A percentile compares a stretch with the other conserved stretches of the same genome.
Conservation (phyloP, 2,797 vertebrate species). For the Acanthurus leucopareius region DNA sequence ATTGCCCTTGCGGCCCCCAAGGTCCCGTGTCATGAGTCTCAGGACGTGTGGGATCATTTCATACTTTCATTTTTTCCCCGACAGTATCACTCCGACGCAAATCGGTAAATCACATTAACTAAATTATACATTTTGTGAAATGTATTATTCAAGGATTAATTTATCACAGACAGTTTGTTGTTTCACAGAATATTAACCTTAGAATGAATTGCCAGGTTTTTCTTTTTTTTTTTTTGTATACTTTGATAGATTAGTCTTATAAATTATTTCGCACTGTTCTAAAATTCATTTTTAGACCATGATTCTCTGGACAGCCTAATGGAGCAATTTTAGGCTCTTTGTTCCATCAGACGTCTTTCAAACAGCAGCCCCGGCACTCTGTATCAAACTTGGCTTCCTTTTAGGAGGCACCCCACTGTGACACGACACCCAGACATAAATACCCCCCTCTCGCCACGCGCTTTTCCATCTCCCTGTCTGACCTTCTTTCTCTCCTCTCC, state of each 20-base stretch:
- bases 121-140: conserved; percentile 79
- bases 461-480: conserved; percentile 71
- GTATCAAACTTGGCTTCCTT: conserved; percentile 72
- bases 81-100: conserved; percentile 54
- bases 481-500: conserved; percentile 74
- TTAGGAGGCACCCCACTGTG: conserved; percentile 75
- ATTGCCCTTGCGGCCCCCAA: conserved; percentile 59
- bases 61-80: conserved; percentile 59
- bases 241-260: conserved; percentile 79
- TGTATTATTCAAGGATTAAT: conserved; percentile 81
- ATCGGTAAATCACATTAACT: conserved; percentile 71
- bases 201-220: conserved; percentile 55
- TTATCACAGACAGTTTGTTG: conserved; percentile 76
- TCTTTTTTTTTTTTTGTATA: conserved; percentile 69
- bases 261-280: conserved; percentile 74
- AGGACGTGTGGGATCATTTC: conserved; percentile 38
- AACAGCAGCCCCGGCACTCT: conserved; percentile 55
- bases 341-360: conserved; percentile 68
- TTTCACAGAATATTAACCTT: conserved; percentile 77
- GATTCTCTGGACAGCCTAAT: conserved; percentile 75
- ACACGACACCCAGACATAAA: conserved; percentile 79
- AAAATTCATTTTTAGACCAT: conserved; percentile 65
- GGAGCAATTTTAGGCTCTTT: conserved; percentile 74
- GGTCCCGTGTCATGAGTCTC: conserved; percentile 52
- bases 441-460: conserved; percentile 63